Evolutionary conservation across 2,888 invertebrate genomes (phyloP), one percentile per base, ranked within the genome.

Genomic region (Antheraea yamamai): DNA sequence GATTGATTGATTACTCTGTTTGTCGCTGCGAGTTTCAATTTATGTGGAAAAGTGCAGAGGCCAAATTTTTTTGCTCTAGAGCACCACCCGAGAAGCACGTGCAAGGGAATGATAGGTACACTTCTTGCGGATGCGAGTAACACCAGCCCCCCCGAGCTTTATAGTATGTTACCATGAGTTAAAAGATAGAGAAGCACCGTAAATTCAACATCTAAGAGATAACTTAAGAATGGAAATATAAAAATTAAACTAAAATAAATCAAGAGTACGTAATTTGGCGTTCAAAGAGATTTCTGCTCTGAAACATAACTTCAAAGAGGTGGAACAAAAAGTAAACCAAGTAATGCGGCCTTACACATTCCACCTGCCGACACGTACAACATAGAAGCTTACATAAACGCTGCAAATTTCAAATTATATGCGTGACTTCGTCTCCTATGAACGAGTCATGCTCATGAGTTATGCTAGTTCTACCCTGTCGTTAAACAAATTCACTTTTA

Each of bases 361-460:
- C 64, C 64, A 66, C 64, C 64, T 66, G 30, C 30, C 64, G 26
- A 16, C 64, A 66, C 64, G 64, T 66, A 30, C 64, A 30, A 66
- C 16, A 30, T 66, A 39, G 6, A 26, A 30, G 26, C 64, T 66
- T 66, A 66, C 30, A 66, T 66, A 66, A 66, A 66, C 64, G 30
- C 6, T 66, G 30, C 64, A 66, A 66, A 30, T 66, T 66, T 30
- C 30, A 66, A 66, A 66, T 30, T 30, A 26, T 6, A 66, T 66
- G 64, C 64, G 30, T 66, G 26, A 66, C 30, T 66, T 30, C 64
- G 30, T 30, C 4, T 66, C 4, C 64, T 66, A 66, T 66, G 64
- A 66, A 66, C 64, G 30, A 66, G 64, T 66, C 64, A 66, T 66
- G 64, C 30, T 20, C 16, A 66, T 66, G 64, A 30, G 26, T 66